These are phyloP conservation scores for Hymenopus coronatus DNA, from an alignment of 2,888 invertebrate species.

Conservation along the genomic window DNA sequence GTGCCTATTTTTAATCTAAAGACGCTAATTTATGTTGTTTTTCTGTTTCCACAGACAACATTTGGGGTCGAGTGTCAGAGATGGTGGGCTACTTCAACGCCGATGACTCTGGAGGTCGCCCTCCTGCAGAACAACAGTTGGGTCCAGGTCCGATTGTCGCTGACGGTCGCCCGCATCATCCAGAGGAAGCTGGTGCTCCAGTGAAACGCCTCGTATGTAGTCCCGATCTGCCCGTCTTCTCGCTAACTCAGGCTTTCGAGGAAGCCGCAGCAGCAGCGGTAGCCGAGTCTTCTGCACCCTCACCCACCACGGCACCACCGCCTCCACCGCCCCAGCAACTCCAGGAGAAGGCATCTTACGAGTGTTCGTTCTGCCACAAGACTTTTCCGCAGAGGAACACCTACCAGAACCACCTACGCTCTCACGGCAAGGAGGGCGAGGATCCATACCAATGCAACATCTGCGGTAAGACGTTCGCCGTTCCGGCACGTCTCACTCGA, in stretches of 20 bases:
- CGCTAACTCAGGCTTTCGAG: conserved; percentile 37
- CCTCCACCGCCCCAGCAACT: conserved; percentile 23
- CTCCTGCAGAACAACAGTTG: conserved; percentile 41
- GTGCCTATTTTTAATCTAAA: neutral
- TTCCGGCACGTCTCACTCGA: conserved; percentile 78
- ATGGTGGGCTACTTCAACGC: conserved; percentile 54
- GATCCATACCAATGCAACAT: conserved; percentile 88
- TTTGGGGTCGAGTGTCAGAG: conserved; percentile 49
- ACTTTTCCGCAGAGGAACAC: conserved; percentile 72
- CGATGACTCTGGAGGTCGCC: conserved; percentile 37
- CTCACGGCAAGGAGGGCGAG: conserved; percentile 59
- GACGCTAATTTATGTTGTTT: neutral
- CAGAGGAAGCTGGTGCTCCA: conserved; percentile 33
- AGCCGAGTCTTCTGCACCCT: conserved; percentile 37
- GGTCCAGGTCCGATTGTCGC: conserved; percentile 42
- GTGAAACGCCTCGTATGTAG: conserved; percentile 59
- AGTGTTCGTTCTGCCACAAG: conserved; percentile 71
- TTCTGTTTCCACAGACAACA: conserved; percentile 44
- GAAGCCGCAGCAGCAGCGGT: conserved; percentile 32
- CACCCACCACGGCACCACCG: conserved; percentile 32
- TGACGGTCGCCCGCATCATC: conserved; percentile 21
- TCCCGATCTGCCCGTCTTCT: conserved; percentile 55
- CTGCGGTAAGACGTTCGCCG: conserved; percentile 87
- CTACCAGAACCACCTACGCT: conserved; percentile 66
- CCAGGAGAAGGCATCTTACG: conserved; percentile 43